Evolutionary conservation across 1,140 invertebrate genomes (phyloP).

Genomic region (Formica selysi): DNA sequence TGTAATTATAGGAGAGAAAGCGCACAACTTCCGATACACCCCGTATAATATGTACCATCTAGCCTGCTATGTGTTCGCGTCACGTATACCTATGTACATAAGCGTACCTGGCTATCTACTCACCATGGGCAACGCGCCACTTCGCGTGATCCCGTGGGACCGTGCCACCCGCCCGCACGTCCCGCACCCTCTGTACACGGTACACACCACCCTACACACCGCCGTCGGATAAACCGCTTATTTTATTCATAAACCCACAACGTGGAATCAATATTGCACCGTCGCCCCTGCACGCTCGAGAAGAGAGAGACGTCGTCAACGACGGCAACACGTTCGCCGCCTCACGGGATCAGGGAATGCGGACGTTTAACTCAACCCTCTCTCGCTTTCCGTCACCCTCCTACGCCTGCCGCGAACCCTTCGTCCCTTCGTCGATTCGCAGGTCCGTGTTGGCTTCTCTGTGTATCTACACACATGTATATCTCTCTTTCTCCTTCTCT

Average conservation of each 20-base stretch:
- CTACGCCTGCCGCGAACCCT: not conserved
- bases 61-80: not conserved
- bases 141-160: conserved; percentile 80
- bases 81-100: conserved; percentile 29
- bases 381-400: conserved; percentile 4
- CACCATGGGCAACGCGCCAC: conserved; percentile 77
- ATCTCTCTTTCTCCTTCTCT: not conserved
- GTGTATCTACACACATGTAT: not conserved
- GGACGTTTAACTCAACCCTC: conserved; percentile 70
- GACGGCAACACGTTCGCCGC: conserved; percentile 65
- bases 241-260: conserved; percentile 80
- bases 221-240: conserved; percentile 77
- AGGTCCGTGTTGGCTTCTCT: conserved; percentile 13
- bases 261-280: conserved; percentile 78
- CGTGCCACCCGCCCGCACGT: conserved; percentile 62
- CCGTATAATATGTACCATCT: conserved; percentile 46
- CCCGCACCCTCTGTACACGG: conserved; percentile 58
- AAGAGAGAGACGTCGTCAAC: conserved; percentile 61
- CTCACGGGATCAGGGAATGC: conserved; percentile 71
- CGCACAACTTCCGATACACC: conserved; percentile 37
- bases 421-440: conserved; percentile 23
- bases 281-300: conserved; percentile 31
- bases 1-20: conserved; percentile 42
- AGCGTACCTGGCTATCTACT: conserved; percentile 73
- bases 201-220: conserved; percentile 64